These are phyloP conservation scores for Cacatua alba DNA, from an alignment of 2,113 vertebrate species.

Conservation along the genomic window DNA sequence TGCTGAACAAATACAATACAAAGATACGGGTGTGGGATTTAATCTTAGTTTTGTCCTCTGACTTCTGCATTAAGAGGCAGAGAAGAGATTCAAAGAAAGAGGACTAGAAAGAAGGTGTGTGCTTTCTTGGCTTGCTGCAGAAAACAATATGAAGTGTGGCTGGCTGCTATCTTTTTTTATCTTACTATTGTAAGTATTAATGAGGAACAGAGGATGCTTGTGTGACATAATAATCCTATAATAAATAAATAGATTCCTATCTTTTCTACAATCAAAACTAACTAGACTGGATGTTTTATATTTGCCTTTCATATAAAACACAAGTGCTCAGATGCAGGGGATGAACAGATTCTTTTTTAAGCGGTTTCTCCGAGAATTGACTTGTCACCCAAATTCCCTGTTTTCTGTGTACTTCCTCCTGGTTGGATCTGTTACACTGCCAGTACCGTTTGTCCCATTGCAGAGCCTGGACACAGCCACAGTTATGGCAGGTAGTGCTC, in stretches of 20 bases:
- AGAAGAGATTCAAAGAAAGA: neutral
- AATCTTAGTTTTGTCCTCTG: neutral
- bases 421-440: neutral
- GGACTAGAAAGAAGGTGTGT: neutral
- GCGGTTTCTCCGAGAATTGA: neutral
- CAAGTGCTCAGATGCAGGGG: neutral
- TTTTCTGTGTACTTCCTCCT: neutral
- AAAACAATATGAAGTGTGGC: neutral
- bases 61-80: neutral
- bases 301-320: neutral
- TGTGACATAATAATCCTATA: neutral
- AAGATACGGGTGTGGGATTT: neutral
- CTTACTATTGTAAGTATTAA: neutral
- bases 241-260: neutral
- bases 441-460: neutral
- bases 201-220: neutral
- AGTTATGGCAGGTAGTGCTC: rapidly evolving
- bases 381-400: neutral
- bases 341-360: neutral
- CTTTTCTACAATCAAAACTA: neutral
- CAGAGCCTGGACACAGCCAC: neutral
- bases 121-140: neutral
- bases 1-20: rapidly evolving
- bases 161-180: neutral
- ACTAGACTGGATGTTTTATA: neutral